phyloP scores from a whole-genome alignment of 2,888 invertebrate species.

The Trilocha varians region DNA sequence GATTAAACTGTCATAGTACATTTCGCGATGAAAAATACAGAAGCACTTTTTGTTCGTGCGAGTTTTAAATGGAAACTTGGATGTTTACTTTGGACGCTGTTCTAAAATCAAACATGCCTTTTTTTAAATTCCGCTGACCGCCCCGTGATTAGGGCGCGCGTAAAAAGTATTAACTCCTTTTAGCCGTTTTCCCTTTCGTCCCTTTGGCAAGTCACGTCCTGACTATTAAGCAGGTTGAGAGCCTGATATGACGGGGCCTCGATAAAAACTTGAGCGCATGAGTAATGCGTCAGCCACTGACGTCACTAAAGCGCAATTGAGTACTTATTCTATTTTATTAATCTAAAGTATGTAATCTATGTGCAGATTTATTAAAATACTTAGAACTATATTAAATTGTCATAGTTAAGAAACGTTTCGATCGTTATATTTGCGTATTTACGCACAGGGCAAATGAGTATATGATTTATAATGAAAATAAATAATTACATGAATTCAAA shows the following conservation, averaged over 20 bases:
- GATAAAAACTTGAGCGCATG: slow-evolving; percentile 17
- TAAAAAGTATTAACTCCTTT: slow-evolving; percentile 21
- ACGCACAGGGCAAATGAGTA: too few relatives aligned
- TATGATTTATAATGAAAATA: too few relatives aligned
- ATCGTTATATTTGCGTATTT: too few relatives aligned
- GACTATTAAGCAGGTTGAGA: slow-evolving; percentile 28
- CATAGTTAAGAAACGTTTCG: too few relatives aligned
- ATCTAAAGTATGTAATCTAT: too few relatives aligned
- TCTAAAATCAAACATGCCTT: not conserved
- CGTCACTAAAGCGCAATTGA: too few relatives aligned
- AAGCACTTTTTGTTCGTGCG: not conserved
- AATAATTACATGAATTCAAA: too few relatives aligned
- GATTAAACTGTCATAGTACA: too few relatives aligned
- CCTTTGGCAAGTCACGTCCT: slow-evolving; percentile 29
- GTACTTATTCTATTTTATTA: too few relatives aligned
- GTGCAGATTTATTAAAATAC: too few relatives aligned
- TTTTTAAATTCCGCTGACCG: slow-evolving; percentile 5
- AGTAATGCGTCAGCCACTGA: not conserved
- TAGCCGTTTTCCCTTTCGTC: slow-evolving; percentile 5
- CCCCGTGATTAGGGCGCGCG: slow-evolving; percentile 7
- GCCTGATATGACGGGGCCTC: slow-evolving; percentile 28
- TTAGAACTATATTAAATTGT: too few relatives aligned
- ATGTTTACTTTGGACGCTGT: not conserved
- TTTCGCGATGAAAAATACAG: too few relatives aligned
- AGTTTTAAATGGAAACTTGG: not conserved